Evolutionary conservation across 64 coral and sea anemone genomes (phyloP).

Genomic region (Cladopsammia gracilis): DNA sequence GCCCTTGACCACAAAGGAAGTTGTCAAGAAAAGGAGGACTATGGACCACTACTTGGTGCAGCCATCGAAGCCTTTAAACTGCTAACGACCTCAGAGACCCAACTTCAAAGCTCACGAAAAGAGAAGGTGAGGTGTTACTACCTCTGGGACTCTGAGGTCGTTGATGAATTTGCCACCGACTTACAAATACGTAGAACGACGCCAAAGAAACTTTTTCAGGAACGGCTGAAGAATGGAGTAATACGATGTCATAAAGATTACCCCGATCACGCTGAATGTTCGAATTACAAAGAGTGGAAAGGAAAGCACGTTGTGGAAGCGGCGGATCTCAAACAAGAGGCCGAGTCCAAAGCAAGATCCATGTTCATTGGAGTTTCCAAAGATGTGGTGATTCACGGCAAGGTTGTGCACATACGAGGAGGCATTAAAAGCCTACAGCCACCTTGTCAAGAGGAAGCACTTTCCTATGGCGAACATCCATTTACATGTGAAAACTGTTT

Average conservation of each 20-base stretch:
- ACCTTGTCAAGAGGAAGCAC: too few species aligned
- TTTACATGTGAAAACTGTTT: slow-evolving; percentile 63
- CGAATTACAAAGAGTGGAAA: slow-evolving; percentile 38
- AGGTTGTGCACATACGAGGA: neutral
- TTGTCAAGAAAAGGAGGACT: neutral
- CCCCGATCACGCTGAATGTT: slow-evolving; percentile 18
- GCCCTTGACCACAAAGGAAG: slow-evolving; percentile 4
- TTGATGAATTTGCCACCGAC: slow-evolving; percentile 46
- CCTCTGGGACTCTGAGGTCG: slow-evolving; percentile 75
- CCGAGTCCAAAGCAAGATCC: slow-evolving; percentile 4
- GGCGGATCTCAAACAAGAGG: slow-evolving; percentile 3
- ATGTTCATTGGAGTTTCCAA: slow-evolving; percentile 5
- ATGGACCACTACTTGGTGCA: slow-evolving; percentile 28
- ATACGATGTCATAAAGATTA: slow-evolving; percentile 28
- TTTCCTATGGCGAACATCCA: too few species aligned
- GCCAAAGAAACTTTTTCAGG: slow-evolving; percentile 20
- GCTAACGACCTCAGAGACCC: slow-evolving; percentile 44
- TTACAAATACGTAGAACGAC: slow-evolving; percentile 40
- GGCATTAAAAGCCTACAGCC: neutral
- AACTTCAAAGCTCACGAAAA: slow-evolving; percentile 8
- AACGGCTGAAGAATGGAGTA: neutral
- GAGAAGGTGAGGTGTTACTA: slow-evolving; percentile 54
- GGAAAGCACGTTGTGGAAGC: slow-evolving; percentile 26
- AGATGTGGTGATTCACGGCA: slow-evolving; percentile 6
- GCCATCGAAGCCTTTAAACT: slow-evolving; percentile 53